phyloP scores from a whole-genome alignment of 2,888 invertebrate species.

The Clepsis dumicolana region DNA sequence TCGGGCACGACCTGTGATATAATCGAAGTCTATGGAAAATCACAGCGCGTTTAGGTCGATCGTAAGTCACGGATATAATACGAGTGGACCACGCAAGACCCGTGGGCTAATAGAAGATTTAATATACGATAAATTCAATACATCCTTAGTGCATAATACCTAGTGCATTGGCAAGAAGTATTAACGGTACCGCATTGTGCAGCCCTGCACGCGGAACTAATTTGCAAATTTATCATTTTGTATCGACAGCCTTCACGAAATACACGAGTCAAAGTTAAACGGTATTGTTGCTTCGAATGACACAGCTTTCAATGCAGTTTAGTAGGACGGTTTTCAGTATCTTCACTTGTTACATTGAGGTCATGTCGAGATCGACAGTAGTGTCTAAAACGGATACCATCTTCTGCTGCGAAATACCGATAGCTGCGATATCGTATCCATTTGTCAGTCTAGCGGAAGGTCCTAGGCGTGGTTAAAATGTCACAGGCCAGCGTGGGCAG shows the following conservation, averaged over 20 bases:
- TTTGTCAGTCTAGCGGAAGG: conserved; percentile 19
- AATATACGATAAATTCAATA: conserved; percentile 71
- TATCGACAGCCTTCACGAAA: conserved; percentile 1
- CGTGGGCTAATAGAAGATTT: conserved; percentile 63
- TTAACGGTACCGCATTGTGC: conserved; percentile 19
- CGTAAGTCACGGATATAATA: conserved; percentile 61
- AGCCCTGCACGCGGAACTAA: conserved; percentile 12
- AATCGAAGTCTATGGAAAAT: conserved; percentile 50
- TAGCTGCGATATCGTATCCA: conserved; percentile 8
- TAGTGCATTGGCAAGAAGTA: conserved; percentile 52
- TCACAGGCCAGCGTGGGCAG: conserved; percentile 21
- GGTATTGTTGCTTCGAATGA: neutral
- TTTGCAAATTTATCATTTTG: conserved; percentile 13
- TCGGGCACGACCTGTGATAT: conserved; percentile 45
- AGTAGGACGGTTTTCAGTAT: neutral
- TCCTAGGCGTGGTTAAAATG: conserved; percentile 22
- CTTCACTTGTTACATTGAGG: conserved; percentile 3
- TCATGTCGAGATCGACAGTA: neutral
- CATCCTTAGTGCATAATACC: conserved; percentile 69
- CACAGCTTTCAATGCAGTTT: conserved; percentile 1
- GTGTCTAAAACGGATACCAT: neutral
- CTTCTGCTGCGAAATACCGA: neutral
- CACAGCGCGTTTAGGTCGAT: conserved; percentile 54
- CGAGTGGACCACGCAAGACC: conserved; percentile 60
- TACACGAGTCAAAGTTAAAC: neutral